A percentile compares a stretch with the other conserved stretches of the same genome.
These are phyloP conservation scores for Prolemur simus DNA, from an alignment of 2,113 vertebrate species.

Conservation along the genomic window DNA sequence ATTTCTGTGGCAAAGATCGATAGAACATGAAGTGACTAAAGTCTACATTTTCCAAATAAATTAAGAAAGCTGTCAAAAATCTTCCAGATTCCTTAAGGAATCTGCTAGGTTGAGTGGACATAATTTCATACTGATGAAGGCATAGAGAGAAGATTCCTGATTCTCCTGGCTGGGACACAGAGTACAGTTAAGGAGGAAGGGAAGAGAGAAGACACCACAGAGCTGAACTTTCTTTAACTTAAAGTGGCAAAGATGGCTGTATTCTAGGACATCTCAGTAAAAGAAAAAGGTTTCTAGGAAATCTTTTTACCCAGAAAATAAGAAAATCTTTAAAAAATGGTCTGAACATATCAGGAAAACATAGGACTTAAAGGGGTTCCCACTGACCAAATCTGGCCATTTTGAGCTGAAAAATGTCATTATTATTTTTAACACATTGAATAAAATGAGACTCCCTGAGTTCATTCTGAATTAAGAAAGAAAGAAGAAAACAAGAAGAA, in stretches of 20 bases:
- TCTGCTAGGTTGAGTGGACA: background rate
- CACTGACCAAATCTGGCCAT: background rate
- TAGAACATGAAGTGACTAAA: background rate
- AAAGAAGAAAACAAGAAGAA: no score
- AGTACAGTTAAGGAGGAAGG: background rate
- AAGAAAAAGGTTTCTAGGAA: background rate
- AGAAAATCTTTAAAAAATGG: background rate
- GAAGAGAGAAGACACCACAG: background rate
- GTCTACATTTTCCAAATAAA: background rate
- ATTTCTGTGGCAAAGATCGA: background rate
- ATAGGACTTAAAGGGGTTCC: background rate
- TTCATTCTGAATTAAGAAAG: background rate
- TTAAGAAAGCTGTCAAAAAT: background rate
- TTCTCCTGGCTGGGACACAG: background rate
- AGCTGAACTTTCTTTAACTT: background rate
- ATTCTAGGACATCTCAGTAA: background rate
- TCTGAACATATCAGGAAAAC: background rate
- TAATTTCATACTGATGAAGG: background rate
- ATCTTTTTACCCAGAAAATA: background rate
- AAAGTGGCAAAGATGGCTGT: background rate
- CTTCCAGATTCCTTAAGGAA: background rate
- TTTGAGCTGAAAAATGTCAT: background rate
- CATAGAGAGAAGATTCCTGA: background rate
- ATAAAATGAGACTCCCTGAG: background rate
- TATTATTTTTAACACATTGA: background rate